Evolutionary conservation across 2,888 invertebrate genomes (phyloP).

Genomic region (Dryobota labecula): DNA sequence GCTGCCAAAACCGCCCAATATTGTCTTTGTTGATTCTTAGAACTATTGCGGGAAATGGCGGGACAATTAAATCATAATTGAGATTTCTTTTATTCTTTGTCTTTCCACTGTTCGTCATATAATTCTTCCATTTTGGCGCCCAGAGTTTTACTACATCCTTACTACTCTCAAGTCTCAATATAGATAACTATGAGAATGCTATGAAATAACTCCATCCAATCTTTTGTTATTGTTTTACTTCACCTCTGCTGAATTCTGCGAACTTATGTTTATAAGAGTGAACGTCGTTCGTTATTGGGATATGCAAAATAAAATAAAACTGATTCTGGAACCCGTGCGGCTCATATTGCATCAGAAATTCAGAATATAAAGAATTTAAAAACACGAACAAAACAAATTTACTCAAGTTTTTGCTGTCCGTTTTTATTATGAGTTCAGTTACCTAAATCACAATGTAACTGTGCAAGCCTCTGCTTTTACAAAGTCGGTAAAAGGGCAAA

Average conservation of each 20-base stretch:
- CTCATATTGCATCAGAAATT: constrained; percentile 26
- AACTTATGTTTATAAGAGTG: constrained; percentile 26
- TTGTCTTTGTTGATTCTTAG: constrained; percentile 38
- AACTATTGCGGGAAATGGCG: constrained; percentile 12
- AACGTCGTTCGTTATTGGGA: constrained; percentile 14
- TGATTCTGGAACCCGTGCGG: constrained; percentile 14
- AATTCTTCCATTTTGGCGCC: neutral
- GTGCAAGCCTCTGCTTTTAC: neutral
- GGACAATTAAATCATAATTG: neutral
- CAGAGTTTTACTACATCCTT: neutral
- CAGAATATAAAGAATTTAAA: constrained; percentile 11
- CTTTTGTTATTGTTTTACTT: constrained; percentile 37
- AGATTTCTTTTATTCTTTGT: neutral
- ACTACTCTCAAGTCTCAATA: neutral
- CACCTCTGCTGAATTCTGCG: constrained; percentile 31
- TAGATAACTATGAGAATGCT: too few species aligned
- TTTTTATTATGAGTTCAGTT: constrained; percentile 14
- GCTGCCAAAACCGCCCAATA: constrained; percentile 43
- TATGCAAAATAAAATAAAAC: constrained; percentile 51
- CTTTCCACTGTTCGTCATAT: neutral
- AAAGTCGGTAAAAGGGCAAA: neutral
- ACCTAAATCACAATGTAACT: neutral
- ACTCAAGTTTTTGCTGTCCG: neutral
- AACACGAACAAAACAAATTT: constrained; percentile 10
- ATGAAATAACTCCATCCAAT: constrained; percentile 17